Conservation (phyloP, 2,888 invertebrate species). For the Bugula neritina region DNA sequence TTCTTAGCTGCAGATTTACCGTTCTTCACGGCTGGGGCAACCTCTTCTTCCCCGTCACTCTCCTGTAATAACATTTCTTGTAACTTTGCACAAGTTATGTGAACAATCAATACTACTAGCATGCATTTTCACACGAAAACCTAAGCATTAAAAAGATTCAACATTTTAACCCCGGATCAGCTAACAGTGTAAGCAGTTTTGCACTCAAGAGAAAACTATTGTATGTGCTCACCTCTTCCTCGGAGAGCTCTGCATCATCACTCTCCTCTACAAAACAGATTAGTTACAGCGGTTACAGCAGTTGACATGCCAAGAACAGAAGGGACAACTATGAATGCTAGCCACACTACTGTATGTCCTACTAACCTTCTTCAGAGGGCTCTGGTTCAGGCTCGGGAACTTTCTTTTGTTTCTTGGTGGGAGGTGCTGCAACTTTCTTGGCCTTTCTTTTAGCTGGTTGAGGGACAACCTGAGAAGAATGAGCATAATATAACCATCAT, state of each 20-base stretch:
- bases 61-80: neutral
- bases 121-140: too few relatives aligned
- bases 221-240: slow-evolving; percentile 24
- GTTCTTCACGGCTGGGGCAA: neutral
- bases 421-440: neutral
- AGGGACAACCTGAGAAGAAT: slow-evolving; percentile 3
- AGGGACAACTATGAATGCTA: too few relatives aligned
- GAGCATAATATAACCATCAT: neutral
- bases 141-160: too few relatives aligned
- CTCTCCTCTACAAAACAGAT: slow-evolving; percentile 1
- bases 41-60: neutral
- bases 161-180: too few relatives aligned
- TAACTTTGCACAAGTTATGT: neutral
- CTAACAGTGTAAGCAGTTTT: too few relatives aligned
- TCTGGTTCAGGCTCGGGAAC: neutral
- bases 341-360: neutral
- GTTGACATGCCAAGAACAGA: too few relatives aligned
- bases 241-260: slow-evolving; percentile 22
- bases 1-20: neutral
- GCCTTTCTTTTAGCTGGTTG: slow-evolving; percentile 20
- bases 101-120: too few relatives aligned
- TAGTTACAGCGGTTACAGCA: neutral
- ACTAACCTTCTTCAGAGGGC: slow-evolving; percentile 8
- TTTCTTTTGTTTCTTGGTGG: neutral
- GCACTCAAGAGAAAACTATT: too few relatives aligned